Conservation (phyloP, 1,140 invertebrate genomes). For the Euwallacea fornicatus region DNA sequence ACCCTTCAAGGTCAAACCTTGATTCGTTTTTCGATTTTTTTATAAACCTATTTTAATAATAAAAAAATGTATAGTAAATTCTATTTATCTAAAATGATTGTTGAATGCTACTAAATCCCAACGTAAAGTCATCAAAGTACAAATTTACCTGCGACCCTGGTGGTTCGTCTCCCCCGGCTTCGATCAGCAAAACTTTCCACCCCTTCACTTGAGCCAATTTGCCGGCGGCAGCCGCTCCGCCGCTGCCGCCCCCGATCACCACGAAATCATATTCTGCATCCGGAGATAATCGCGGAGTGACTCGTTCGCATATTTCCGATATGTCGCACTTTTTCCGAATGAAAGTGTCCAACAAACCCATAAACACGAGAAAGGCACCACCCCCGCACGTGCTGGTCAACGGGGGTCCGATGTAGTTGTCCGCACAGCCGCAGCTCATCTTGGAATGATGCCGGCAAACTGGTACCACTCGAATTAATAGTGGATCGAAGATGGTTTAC, state of each 20-base stretch:
- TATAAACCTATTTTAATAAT: too few relatives aligned
- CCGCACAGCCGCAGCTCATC: conserved; percentile 52
- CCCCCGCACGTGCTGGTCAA: conserved; percentile 57
- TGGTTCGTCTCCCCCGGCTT: conserved; percentile 66
- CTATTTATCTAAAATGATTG: too few relatives aligned
- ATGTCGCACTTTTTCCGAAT: conserved; percentile 56
- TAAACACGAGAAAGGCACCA: conserved; percentile 58
- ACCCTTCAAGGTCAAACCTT: too few relatives aligned
- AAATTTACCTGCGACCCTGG: conserved; percentile 51
- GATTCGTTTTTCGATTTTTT: too few relatives aligned
- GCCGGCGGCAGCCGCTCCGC: conserved; percentile 60
- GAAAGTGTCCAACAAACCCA: conserved; percentile 60
- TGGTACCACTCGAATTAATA: conserved; percentile 9
- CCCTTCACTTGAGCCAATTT: conserved; percentile 50
- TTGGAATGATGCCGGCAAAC: background rate
- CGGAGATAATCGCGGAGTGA: conserved; percentile 50
- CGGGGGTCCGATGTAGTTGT: conserved; percentile 55
- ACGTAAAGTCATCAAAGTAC: background rate
- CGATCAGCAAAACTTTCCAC: conserved; percentile 61
- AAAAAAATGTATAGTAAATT: too few relatives aligned
- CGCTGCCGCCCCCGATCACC: conserved; percentile 62
- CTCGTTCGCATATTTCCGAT: conserved; percentile 57
- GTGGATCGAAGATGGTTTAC: background rate
- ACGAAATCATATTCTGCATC: conserved; percentile 61
- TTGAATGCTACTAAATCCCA: too few relatives aligned